A percentile compares a stretch with the other conserved stretches of the same genome.
Conservation (phyloP, 2,113 vertebrate genomes). For the Budorcas taxicolor region DNA sequence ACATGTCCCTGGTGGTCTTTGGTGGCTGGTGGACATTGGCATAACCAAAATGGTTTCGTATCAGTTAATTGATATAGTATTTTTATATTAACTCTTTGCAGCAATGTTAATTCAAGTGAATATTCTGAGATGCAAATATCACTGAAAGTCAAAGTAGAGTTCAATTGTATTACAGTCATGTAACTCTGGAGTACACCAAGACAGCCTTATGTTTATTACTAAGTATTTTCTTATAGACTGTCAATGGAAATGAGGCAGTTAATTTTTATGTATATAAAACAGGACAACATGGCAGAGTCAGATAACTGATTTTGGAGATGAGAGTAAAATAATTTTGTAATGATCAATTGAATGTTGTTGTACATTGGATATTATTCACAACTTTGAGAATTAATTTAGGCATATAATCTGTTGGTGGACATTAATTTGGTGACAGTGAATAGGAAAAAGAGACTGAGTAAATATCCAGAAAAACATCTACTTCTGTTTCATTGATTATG, state of each 20-base stretch:
- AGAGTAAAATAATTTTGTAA: neutral
- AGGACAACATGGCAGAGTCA: neutral
- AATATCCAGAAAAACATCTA: neutral
- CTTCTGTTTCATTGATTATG: neutral
- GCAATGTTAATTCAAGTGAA: neutral
- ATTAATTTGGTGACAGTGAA: neutral
- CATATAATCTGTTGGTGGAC: neutral
- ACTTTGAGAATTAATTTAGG: neutral
- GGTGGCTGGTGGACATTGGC: neutral
- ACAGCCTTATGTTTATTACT: no score
- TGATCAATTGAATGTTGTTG: neutral
- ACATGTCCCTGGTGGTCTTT: neutral
- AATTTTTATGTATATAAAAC: neutral
- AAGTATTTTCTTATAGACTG: neutral
- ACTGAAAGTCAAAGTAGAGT: neutral
- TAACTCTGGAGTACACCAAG: neutral
- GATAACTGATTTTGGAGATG: neutral
- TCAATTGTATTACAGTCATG: neutral
- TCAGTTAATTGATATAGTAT: neutral
- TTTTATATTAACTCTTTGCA: neutral
- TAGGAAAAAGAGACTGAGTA: neutral
- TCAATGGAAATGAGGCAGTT: neutral
- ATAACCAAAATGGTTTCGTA: neutral
- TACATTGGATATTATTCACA: neutral
- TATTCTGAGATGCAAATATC: neutral